Evolutionary conservation across 2,113 vertebrate genomes (phyloP).

Genomic region (Crotalus tigris): DNA sequence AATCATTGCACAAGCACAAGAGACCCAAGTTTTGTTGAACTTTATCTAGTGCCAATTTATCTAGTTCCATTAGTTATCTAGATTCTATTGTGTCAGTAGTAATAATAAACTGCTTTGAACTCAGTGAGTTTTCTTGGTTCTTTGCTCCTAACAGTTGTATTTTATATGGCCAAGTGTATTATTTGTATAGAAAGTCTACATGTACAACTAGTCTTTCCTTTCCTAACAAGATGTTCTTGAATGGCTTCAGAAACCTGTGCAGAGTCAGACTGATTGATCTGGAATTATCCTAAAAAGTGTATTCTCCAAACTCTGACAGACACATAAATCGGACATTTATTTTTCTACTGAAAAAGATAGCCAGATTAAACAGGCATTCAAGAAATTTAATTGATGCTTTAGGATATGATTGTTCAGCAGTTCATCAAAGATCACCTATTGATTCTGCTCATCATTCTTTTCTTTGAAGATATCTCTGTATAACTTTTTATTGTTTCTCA

Average conservation of each 20-base stretch:
- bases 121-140: no score
- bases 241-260: not conserved
- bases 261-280: not conserved
- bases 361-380: constrained; percentile 23
- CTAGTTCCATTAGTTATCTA: no score
- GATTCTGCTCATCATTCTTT: constrained; percentile 42
- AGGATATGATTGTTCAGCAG: constrained; percentile 23
- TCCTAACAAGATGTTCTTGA: not conserved
- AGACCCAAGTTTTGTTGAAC: no score
- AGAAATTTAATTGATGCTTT: constrained; percentile 39
- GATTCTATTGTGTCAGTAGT: no score
- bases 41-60: no score
- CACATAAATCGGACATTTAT: not conserved
- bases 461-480: constrained; percentile 35
- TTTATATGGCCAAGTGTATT: not conserved
- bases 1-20: no score
- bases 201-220: not conserved
- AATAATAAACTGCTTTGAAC: no score
- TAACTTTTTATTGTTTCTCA: constrained; percentile 45
- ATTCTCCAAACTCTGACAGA: not conserved
- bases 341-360: not conserved
- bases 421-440: constrained; percentile 35
- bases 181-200: not conserved
- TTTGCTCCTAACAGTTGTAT: not conserved
- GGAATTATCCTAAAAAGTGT: constrained; percentile 1